Conservation (phyloP, 2,113 vertebrate species). For the Neofelis nebulosa region DNA sequence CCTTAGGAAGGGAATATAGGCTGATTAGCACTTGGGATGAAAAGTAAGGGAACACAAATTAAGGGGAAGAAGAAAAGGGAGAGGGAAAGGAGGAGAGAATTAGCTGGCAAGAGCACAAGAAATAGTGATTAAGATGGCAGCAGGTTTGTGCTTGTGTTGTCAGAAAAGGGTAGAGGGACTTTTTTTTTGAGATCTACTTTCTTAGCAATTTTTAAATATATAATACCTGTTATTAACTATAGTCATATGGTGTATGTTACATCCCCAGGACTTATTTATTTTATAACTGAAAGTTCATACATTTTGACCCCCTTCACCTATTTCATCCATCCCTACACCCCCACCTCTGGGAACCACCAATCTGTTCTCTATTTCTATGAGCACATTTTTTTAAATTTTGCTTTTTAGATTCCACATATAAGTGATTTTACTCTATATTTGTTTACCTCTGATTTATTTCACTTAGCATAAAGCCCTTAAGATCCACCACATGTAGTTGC, state of each 20-base stretch:
- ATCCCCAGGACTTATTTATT: background rate
- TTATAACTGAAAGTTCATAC: background rate
- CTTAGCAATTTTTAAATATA: background rate
- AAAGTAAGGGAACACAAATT: background rate
- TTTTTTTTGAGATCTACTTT: background rate
- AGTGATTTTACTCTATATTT: background rate
- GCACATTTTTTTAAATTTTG: background rate
- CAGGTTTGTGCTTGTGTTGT: background rate
- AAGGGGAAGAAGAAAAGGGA: background rate
- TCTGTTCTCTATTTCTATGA: background rate
- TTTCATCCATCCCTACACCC: background rate
- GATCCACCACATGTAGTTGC: background rate
- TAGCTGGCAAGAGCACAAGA: background rate
- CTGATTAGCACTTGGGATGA: background rate
- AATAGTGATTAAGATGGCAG: background rate
- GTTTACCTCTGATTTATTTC: background rate
- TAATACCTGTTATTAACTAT: background rate
- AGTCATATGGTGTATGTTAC: background rate
- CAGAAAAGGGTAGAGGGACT: background rate
- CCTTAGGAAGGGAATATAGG: background rate
- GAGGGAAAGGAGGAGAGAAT: background rate
- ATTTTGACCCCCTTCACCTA: background rate
- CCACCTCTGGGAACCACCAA: background rate
- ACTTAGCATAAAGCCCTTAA: background rate
- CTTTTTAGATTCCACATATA: background rate